Base-by-base conservation (phyloP, 2,113 vertebrate genomes). In the Phoenicopterus ruber region DNA sequence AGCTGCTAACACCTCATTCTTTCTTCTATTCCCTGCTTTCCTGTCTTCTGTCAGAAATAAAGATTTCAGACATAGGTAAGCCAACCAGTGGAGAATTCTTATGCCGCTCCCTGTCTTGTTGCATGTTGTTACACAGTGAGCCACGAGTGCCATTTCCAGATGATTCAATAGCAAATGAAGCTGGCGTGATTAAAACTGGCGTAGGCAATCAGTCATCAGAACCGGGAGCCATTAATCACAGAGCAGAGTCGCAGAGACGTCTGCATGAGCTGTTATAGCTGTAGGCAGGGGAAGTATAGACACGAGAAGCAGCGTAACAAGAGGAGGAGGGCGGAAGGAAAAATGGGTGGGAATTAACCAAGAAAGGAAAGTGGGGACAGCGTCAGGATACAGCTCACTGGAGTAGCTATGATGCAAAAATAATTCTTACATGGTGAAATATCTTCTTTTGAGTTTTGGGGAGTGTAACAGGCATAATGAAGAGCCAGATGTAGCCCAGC, bases 41-140 rank as follows among this genome's bases (percentile, higher is more conserved):
- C 98, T 98, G 97, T 98, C 98, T 98, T 98, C 97, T 98, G 98
- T 99, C 99, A 99, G 99, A 99, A 99, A 99, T 99, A 99, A 99
- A 99, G 99, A 99, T 99, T 99, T 99, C 99, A 99, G 99, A 98
- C 99, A 99, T 99, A 99, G 99, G 99, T 99, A 99, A 99, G 99
- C 97, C 94, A 98, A 96, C 96, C 96, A 94, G 96, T 92, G 93
- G 97, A 98, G 97, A 97, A 97, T 96, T 94, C 96, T 87, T 97
- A 94, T 77, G 91, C 94, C 86, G 94, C 94, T 97, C 93, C 96
- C 94, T 97, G 96, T 97, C 97, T 98, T 92, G 92, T 97, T 98
- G 98, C 98, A 97, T 98, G 96, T 93, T 94, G 85, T 95, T 90
- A 95, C 93, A 85, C 97, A 97, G 96, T 96, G 95, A 98, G 97